Evolutionary conservation across 2,888 invertebrate genomes (phyloP), one percentile per base, ranked within the genome.

Genomic region (Brachypalpus laphriformis): DNA sequence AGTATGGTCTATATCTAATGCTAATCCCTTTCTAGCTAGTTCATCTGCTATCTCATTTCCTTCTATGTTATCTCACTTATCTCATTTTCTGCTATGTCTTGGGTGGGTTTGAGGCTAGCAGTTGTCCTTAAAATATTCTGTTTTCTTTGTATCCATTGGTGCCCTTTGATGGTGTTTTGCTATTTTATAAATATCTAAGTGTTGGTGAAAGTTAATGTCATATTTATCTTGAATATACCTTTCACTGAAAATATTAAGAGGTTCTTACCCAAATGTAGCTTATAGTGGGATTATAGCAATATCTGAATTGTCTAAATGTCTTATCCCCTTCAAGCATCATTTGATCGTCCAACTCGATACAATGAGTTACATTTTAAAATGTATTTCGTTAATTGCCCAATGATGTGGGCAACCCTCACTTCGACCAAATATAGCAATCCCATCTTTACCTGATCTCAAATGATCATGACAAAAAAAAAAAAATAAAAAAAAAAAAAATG

Each of bases 371-470:
- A 14, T 14, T 16, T 28, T 45, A 11, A 11, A 37, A 25, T 9
- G 22, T 1, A 42, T 28, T 14, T 22, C 22, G 9, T 11, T 49
- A 37, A 37, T 51, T 66, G 20, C 34, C 5, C 20, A 47, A n/a
- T 11, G 3, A 34, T 18, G 51, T 51, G 66, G 51, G 34, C 59
- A 59, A 42, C 40, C 22, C 22, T 59, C 22, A 57, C 8, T 14
- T 2, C 22, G 20, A 7, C 40, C 54, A 11, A 40, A 54, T 28
- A 45, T 0, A 31, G 56, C 22, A 56, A 20, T 20, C 28, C 34
- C 28, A 56, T 70, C 14, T 20, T 45, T 42, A 54, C 22, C 65
- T 37, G 42, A 65, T 63, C 61, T 20, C 42, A n/a, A 14, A 49
- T 40, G 16, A 20, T 25, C 14, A 22, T 37, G 16, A 8, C 11